Evolutionary conservation across 1,140 invertebrate species (phyloP).

Genomic region (Tetramorium alpestre): DNA sequence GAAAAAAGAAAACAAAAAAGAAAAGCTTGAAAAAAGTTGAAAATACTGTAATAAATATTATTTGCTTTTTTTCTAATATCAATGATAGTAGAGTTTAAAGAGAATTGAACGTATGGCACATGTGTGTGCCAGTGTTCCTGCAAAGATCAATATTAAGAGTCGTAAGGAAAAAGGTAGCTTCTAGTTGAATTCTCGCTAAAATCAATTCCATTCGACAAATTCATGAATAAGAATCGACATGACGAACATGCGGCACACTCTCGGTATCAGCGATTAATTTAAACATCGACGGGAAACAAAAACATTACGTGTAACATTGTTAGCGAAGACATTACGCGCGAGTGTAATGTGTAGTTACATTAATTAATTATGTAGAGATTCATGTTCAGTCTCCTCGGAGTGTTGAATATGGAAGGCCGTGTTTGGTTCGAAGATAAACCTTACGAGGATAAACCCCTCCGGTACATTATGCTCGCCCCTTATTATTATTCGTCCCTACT

Average conservation of each 20-base stretch:
- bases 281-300: conserved; percentile 37
- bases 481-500: background rate
- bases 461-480: background rate
- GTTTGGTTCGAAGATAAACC: conserved; percentile 67
- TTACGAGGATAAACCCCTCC: conserved; percentile 23
- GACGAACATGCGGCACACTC: background rate
- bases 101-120: background rate
- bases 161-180: background rate
- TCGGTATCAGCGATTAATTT: background rate
- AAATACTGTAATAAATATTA: background rate
- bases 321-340: background rate
- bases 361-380: conserved; percentile 46
- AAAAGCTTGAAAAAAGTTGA: background rate
- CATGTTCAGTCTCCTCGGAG: conserved; percentile 70
- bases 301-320: background rate
- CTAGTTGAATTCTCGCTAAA: background rate
- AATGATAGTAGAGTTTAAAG: background rate
- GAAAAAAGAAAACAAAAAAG: background rate
- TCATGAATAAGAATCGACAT: background rate
- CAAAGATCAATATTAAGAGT: background rate
- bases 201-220: background rate
- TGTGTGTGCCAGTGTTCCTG: background rate
- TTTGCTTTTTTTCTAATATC: background rate
- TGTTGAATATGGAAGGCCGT: conserved; percentile 72
- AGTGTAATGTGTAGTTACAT: conserved; percentile 24